Evolutionary conservation across 2,888 invertebrate species (phyloP).

Genomic region (Ommatoiulus sabulosus): DNA sequence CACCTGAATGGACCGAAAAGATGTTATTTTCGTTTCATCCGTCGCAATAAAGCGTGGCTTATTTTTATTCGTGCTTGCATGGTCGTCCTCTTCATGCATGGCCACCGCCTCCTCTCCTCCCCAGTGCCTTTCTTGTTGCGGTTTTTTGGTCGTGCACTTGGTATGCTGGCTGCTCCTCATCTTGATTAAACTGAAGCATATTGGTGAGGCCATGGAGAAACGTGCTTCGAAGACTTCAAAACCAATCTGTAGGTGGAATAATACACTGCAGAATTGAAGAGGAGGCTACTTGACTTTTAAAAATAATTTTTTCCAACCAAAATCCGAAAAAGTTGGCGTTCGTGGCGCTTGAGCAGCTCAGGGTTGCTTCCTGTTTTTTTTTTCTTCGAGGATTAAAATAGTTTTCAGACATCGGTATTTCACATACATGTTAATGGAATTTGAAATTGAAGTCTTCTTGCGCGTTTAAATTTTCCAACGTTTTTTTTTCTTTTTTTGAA

Average conservation of each 20-base stretch:
- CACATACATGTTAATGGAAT: too few relatives aligned
- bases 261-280: neutral
- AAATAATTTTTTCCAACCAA: neutral
- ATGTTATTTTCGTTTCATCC: constrained; percentile 40
- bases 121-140: neutral
- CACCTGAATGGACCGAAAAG: constrained; percentile 43
- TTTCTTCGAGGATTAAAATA: neutral
- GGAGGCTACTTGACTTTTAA: neutral
- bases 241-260: neutral
- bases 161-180: neutral
- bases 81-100: constrained; percentile 5
- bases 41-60: constrained; percentile 30
- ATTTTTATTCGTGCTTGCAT: constrained; percentile 4
- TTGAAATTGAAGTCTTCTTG: too few relatives aligned
- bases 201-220: neutral
- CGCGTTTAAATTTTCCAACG: too few relatives aligned
- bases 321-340: neutral
- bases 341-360: neutral
- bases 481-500: too few relatives aligned
- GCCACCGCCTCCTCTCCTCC: neutral
- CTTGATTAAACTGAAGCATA: neutral
- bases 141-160: neutral
- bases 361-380: neutral
- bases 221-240: neutral
- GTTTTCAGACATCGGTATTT: too few relatives aligned